Evolutionary conservation across 1,140 invertebrate genomes (phyloP).

Genomic region (Steinernema khuongi): DNA sequence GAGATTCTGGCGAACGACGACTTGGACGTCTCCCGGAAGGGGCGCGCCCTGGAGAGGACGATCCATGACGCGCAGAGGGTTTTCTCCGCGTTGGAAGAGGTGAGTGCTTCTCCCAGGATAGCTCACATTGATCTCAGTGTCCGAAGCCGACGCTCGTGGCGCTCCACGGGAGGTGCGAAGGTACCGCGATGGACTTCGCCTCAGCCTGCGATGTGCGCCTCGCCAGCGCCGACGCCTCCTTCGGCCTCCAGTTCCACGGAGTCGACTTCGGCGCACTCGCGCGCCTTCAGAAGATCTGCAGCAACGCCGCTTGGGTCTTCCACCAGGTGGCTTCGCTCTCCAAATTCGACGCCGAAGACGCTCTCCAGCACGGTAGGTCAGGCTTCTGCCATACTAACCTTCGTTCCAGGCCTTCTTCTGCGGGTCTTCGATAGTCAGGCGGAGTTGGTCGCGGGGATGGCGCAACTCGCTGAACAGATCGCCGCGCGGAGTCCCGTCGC

Average conservation of each 20-base stretch:
- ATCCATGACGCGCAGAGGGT: background rate
- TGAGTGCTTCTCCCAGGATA: background rate
- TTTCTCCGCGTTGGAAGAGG: background rate
- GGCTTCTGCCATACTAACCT: too few relatives aligned
- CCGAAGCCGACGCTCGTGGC: conserved; percentile 82
- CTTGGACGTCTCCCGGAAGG: conserved; percentile 1
- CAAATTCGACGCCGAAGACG: conserved; percentile 71
- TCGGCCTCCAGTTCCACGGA: background rate
- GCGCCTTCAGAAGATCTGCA: background rate
- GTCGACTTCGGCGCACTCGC: background rate
- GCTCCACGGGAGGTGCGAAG: conserved; percentile 80
- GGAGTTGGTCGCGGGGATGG: conserved; percentile 69
- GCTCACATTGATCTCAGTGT: conserved; percentile 66
- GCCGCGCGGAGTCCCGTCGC: conserved; percentile 85
- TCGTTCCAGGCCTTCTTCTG: conserved; percentile 29
- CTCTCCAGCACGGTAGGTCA: conserved; percentile 69
- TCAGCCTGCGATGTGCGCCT: conserved; percentile 85
- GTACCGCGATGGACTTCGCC: conserved; percentile 80
- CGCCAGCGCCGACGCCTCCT: conserved; percentile 80
- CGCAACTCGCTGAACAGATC: conserved; percentile 73
- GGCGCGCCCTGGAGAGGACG: background rate
- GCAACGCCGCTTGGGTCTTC: background rate
- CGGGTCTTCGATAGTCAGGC: conserved; percentile 20
- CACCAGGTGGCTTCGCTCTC: background rate
- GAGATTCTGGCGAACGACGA: background rate